A percentile compares a stretch with the other conserved stretches of the same genome.
Evolutionary conservation across 2,113 vertebrate species (phyloP).

Genomic region (Aphelocoma coerulescens): DNA sequence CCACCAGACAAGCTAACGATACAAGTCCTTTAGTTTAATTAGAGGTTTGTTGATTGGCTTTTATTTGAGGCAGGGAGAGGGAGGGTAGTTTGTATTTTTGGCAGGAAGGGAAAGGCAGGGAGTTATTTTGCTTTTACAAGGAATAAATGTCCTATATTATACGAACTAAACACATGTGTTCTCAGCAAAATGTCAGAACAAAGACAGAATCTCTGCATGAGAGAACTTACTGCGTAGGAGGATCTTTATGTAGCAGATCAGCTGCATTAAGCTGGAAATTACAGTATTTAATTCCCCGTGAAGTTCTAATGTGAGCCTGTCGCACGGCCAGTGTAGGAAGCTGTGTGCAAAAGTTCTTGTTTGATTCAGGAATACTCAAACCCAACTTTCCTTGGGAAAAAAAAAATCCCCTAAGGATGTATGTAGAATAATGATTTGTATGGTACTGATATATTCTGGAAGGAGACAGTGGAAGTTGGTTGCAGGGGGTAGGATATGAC

Average conservation of each 20-base stretch:
- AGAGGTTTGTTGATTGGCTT: not conserved
- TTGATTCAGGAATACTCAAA: not conserved
- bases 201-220: constrained; percentile 26
- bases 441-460: not conserved
- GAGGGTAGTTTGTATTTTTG: not conserved
- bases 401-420: not conserved
- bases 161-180: not conserved
- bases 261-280: constrained; percentile 40
- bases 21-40: not conserved
- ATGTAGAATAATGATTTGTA: not conserved
- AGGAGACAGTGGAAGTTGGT: not conserved
- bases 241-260: constrained; percentile 23
- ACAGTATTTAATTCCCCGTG: constrained; percentile 13
- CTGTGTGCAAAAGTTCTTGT: not conserved
- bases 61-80: not conserved
- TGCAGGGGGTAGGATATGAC: not conserved
- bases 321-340: not conserved
- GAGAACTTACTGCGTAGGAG: constrained; percentile 35
- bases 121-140: constrained; percentile 22
- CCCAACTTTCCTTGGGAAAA: not conserved
- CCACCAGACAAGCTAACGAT: not conserved
- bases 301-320: constrained; percentile 33
- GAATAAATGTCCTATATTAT: not conserved
- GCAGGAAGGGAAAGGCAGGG: not conserved
- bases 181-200: constrained; percentile 18